Conservation (phyloP, 2,888 invertebrate genomes). For the Troides helena region DNA sequence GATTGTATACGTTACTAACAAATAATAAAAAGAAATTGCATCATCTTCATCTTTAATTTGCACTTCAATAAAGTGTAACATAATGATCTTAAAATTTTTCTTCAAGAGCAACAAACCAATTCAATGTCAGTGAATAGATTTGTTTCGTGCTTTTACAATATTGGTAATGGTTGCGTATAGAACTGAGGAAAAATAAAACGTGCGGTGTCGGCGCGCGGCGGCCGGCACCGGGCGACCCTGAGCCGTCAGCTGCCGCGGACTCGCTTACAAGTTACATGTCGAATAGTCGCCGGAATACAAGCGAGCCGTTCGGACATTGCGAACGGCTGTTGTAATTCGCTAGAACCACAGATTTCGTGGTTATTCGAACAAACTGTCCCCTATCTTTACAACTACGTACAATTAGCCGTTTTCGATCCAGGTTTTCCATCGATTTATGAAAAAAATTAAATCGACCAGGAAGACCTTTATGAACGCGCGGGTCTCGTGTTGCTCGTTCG, state of each 20-base stretch:
- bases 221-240: constrained; percentile 73
- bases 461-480: neutral
- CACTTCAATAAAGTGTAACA: too few species aligned
- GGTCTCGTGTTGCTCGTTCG: constrained; percentile 13
- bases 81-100: constrained; percentile 5
- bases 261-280: constrained; percentile 48
- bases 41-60: too few species aligned
- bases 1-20: too few species aligned
- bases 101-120: constrained; percentile 25
- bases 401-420: neutral
- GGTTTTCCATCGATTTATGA: constrained; percentile 34
- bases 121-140: constrained; percentile 34
- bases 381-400: neutral
- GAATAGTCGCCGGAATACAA: constrained; percentile 35
- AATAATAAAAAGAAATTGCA: too few species aligned
- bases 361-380: neutral
- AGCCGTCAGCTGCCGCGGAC: constrained; percentile 61
- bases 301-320: constrained; percentile 36
- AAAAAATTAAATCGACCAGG: constrained; percentile 20
- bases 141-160: constrained; percentile 30
- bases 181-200: constrained; percentile 67
- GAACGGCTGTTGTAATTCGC: constrained; percentile 15
- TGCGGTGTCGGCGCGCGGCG: constrained; percentile 49
- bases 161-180: constrained; percentile 51
- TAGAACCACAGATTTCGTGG: constrained; percentile 21